Evolutionary conservation across 1,140 invertebrate genomes (phyloP), one percentile per base, ranked within the genome.

Genomic region (Anastatus disparis): DNA sequence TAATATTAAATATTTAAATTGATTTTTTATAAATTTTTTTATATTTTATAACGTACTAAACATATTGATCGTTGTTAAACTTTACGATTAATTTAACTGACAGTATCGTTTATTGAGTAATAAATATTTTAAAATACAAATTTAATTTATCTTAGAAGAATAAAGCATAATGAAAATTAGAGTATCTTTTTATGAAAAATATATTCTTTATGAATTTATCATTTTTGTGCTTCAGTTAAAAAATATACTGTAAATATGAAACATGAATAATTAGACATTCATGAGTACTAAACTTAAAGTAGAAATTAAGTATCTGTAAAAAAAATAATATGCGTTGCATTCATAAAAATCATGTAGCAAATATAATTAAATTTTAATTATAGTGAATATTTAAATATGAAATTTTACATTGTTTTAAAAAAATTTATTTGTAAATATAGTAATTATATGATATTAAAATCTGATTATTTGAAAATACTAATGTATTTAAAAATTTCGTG

Each of bases 231-330:
- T 66, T 66, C 40, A 46, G 46, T 46, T 56, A 42, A n/a, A 10
- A 44, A n/a, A n/a, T n/a, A n/a, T n/a, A n/a, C 24, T 66, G 52
- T 66, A 56, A 66, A 66, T 66, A 66, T n/a, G 15, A 56, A 29
- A 29, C 17, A 44, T 42, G 20, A 17, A 31, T 35, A 24, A 56
- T 44, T 56, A 66, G 15, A 56, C 22, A 56, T 31, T 38, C 24
- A 55, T 42, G 63, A n/a, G 44, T 65, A n/a, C n/a, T n/a, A n/a
- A n/a, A 55, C 63, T 65, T 65, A 65, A 65, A 55, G 15, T 29
- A 65, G 42, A 44, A 50, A 53, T 27, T 8, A 53, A 53, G 24
- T 65, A 55, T 65, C 17, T 56, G 64, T 66, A 66, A 22, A 55
- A 46, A 22, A 56, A 46, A 62, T 9, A 53, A 53, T 20, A 58